Conservation (phyloP, 2,113 vertebrate species). For the Porphyrio hochstetteri region DNA sequence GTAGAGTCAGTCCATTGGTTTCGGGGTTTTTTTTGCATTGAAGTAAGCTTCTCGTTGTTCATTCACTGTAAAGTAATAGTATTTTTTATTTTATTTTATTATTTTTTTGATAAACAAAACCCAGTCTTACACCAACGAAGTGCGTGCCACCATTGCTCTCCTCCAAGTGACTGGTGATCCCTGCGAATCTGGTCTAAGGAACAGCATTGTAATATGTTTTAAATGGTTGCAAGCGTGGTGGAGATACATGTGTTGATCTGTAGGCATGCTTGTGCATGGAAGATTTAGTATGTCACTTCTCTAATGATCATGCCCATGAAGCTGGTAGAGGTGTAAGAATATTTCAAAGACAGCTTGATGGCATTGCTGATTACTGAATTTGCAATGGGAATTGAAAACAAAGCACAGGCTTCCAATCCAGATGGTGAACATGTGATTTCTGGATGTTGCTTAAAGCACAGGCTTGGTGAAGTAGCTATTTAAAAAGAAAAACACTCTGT, state of each 20-base stretch:
- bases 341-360: conserved; percentile 5
- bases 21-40: background rate
- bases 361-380: background rate
- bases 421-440: background rate
- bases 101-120: background rate
- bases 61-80: background rate
- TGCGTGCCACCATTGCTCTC: background rate
- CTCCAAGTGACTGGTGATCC: background rate
- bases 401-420: background rate
- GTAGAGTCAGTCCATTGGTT: background rate
- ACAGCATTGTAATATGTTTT: background rate
- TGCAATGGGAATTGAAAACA: background rate
- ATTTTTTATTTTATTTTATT: too few species aligned
- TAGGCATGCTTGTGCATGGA: background rate
- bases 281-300: background rate
- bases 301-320: background rate
- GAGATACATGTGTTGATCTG: background rate
- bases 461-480: background rate
- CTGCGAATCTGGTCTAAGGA: background rate
- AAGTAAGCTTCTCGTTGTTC: background rate
- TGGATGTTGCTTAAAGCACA: background rate
- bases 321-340: background rate
- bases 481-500: background rate
- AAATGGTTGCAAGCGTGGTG: background rate
- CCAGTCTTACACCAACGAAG: background rate